Conservation (phyloP, 2,113 vertebrate genomes). For the Corythoichthys haematopterus region DNA sequence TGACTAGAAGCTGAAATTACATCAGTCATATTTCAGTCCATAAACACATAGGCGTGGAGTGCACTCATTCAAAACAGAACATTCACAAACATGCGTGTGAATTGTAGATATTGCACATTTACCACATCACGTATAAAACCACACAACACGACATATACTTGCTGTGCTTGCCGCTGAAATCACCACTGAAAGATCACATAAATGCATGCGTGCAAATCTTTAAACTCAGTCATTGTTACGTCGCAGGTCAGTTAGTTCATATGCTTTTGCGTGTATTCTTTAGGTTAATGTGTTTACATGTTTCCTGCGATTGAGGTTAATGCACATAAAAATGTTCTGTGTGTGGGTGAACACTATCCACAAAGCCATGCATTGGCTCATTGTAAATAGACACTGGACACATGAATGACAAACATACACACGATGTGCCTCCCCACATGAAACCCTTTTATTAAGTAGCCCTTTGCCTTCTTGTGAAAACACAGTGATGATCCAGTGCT, state of each 20-base stretch:
- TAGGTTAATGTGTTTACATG: conserved; percentile 5
- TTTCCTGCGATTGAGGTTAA: conserved; percentile 8
- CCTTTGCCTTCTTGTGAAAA: conserved; percentile 12
- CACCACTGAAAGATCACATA: conserved; percentile 7
- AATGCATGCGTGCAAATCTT: background rate
- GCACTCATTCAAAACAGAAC: background rate
- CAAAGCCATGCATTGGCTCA: background rate
- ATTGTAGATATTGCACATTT: conserved; percentile 16
- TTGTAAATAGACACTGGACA: conserved; percentile 21
- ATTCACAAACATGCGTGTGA: conserved; percentile 4
- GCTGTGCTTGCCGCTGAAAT: conserved; percentile 29
- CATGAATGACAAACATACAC: conserved; percentile 39
- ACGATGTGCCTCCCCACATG: conserved; percentile 19
- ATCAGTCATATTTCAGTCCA: conserved; percentile 17
- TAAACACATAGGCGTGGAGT: conserved; percentile 6
- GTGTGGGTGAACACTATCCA: conserved; percentile 7
- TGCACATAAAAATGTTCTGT: background rate
- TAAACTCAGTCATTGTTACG: background rate
- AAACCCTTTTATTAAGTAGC: conserved; percentile 8
- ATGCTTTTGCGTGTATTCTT: conserved; percentile 7
- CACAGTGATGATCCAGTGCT: background rate
- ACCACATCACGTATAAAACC: conserved; percentile 28
- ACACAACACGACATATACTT: conserved; percentile 27
- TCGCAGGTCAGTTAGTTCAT: background rate
- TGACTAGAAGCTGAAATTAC: conserved; percentile 55